Percentiles rank a stretch among this genome's conserved stretches.
These are phyloP conservation scores for Leucoptera coffeella DNA, from an alignment of 2,888 invertebrate species.

Conservation along the genomic window DNA sequence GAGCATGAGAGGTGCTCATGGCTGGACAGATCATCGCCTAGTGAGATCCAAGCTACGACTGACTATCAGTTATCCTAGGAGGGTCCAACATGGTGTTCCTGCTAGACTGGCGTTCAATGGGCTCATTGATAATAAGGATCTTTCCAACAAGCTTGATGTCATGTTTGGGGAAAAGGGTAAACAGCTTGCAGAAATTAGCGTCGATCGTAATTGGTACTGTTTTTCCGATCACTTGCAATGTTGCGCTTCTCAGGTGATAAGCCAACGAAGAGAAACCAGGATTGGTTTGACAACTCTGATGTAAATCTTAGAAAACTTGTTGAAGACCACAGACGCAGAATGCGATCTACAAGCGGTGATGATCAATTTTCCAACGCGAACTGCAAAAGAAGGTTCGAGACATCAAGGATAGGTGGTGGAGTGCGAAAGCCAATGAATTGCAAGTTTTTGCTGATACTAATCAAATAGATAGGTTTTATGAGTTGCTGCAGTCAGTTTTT, in stretches of 20 bases:
- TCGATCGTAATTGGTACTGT: not conserved
- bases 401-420: not conserved
- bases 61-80: not conserved
- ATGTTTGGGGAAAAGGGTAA: not conserved
- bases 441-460: not conserved
- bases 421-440: not conserved
- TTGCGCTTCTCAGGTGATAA: not conserved
- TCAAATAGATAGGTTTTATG: not conserved
- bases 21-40: conserved; percentile 1
- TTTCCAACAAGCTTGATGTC: not conserved
- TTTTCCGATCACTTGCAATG: not conserved
- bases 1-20: not conserved
- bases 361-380: not conserved
- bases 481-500: not conserved
- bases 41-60: not conserved
- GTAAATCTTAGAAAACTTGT: not conserved
- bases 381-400: not conserved
- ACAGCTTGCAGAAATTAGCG: not conserved
- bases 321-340: not conserved
- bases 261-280: not conserved
- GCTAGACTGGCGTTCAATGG: not conserved
- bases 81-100: not conserved
- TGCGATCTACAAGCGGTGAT: too few species aligned
- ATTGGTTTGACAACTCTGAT: not conserved
- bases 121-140: not conserved